Evolutionary conservation across 2,113 vertebrate genomes (phyloP).

Genomic region (Corydoras maculifer): DNA sequence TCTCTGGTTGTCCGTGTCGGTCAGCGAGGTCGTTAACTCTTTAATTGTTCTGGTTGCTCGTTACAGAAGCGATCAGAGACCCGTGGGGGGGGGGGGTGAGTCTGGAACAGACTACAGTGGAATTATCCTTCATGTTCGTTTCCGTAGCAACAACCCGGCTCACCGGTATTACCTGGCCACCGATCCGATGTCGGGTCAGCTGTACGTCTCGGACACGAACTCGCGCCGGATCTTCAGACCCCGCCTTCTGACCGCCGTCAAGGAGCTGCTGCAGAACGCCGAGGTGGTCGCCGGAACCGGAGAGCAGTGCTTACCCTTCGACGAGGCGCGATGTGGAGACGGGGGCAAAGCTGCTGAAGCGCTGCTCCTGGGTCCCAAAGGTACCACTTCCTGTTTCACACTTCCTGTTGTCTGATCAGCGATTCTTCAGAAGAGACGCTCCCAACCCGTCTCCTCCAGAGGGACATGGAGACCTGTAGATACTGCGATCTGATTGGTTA

Average conservation of each 20-base stretch:
- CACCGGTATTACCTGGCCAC: constrained; percentile 94
- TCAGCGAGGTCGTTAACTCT: too few species aligned
- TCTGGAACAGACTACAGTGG: not conserved
- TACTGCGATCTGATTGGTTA: too few species aligned
- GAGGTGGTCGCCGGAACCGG: constrained; percentile 91
- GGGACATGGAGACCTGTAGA: too few species aligned
- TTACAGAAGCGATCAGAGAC: too few species aligned
- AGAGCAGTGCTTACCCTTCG: constrained; percentile 92
- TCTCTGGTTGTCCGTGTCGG: too few species aligned
- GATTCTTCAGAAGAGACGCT: too few species aligned
- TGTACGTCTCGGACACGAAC: constrained; percentile 94
- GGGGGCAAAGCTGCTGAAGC: constrained; percentile 93
- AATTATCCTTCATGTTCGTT: constrained; percentile 20
- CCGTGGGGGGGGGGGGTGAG: not conserved
- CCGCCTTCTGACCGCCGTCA: constrained; percentile 79
- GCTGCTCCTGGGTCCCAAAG: constrained; percentile 94
- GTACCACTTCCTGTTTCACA: constrained; percentile 54
- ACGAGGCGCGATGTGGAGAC: constrained; percentile 92
- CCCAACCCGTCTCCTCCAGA: too few species aligned
- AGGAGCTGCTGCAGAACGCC: constrained; percentile 86
- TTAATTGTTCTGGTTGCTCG: too few species aligned
- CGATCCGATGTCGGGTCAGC: constrained; percentile 85
- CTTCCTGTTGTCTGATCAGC: not conserved
- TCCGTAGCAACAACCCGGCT: constrained; percentile 88
- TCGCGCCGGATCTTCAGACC: constrained; percentile 91